These are phyloP conservation scores for Melieria picta DNA, from an alignment of 2,888 invertebrate species.

Conservation along the genomic window DNA sequence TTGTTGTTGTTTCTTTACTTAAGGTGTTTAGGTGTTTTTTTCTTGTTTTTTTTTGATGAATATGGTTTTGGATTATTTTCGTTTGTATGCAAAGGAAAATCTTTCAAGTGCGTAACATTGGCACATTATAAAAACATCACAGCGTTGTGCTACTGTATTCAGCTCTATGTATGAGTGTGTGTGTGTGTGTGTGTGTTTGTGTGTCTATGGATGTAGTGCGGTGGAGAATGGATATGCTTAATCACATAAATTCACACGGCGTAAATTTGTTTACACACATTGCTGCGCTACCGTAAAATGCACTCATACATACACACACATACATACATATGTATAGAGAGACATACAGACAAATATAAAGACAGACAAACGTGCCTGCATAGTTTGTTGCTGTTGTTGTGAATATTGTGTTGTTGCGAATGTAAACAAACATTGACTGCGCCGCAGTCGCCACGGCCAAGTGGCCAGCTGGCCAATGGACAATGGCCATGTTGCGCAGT, in stretches of 20 bases:
- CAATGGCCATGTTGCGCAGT: too few relatives aligned
- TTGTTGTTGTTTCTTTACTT: constrained; percentile 11
- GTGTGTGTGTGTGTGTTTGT: not conserved
- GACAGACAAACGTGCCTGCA: too few relatives aligned
- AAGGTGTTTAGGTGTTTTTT: not conserved
- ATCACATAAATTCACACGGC: constrained; percentile 25
- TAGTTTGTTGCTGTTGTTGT: too few relatives aligned
- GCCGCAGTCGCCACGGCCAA: too few relatives aligned
- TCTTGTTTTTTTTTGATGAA: not conserved
- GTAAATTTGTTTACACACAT: constrained; percentile 9
- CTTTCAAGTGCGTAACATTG: constrained; percentile 39
- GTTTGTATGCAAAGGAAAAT: constrained; percentile 1
- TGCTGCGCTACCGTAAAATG: not conserved
- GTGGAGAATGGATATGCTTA: not conserved
- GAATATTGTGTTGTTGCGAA: too few relatives aligned
- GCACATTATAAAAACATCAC: constrained; percentile 38
- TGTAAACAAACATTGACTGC: too few relatives aligned
- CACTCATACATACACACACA: not conserved
- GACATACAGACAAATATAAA: too few relatives aligned
- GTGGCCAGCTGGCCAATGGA: too few relatives aligned
- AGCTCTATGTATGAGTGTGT: not conserved
- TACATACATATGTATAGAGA: too few relatives aligned
- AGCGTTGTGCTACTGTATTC: not conserved
- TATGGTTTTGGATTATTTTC: not conserved
- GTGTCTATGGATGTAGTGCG: not conserved